These are phyloP conservation scores for Laticauda colubrina DNA, from an alignment of 2,113 vertebrate species.

Conservation along the genomic window DNA sequence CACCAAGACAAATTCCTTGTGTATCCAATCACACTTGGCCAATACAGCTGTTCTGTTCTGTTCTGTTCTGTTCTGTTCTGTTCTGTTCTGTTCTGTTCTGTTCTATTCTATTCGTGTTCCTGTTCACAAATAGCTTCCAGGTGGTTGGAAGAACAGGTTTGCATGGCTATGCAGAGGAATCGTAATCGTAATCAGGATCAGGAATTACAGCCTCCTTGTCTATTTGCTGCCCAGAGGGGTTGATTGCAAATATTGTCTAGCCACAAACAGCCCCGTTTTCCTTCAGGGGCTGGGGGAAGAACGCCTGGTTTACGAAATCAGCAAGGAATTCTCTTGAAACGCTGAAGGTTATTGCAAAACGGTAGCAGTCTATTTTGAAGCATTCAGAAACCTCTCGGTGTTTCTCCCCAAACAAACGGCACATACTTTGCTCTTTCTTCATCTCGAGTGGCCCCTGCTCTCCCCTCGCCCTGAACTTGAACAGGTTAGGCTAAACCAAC, in stretches of 20 bases:
- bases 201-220: too few relatives aligned
- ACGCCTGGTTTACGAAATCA: rapidly evolving
- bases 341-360: not conserved
- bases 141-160: not conserved
- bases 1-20: too few relatives aligned
- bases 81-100: too few relatives aligned
- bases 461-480: not conserved
- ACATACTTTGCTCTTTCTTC: not conserved
- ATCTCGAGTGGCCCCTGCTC: not conserved
- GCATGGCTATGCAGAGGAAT: too few relatives aligned
- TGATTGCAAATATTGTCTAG: not conserved
- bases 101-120: not conserved
- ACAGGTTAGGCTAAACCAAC: not conserved
- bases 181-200: rapidly evolving
- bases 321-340: not conserved
- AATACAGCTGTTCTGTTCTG: too few relatives aligned
- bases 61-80: too few relatives aligned
- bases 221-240: not conserved
- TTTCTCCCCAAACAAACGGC: not conserved
- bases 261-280: not conserved
- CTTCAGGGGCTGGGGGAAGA: not conserved
- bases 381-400: too few relatives aligned
- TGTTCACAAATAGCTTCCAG: not conserved
- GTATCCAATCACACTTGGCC: too few relatives aligned
- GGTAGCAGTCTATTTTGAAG: not conserved